Base-by-base conservation (phyloP, 2,888 invertebrate genomes). In the Ennomos erosarius region DNA sequence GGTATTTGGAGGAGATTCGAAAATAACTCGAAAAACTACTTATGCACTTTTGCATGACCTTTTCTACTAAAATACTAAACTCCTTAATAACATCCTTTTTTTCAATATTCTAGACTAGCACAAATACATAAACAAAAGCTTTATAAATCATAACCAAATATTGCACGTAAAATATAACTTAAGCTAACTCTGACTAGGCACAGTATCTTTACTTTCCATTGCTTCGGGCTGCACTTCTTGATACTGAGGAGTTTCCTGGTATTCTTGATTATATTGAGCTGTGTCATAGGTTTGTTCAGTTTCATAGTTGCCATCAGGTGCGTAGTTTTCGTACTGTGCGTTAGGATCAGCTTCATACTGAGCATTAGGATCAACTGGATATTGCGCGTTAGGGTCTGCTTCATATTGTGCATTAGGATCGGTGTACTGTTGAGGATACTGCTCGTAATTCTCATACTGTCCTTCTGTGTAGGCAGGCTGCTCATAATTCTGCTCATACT, bases 181-280 rank as follows among this genome's bases (percentile, higher is more conserved):
- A 63, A 75, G 69, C 58, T 90, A 90, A 85, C 90, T 90, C 75
- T 88, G 80, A 77, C 75, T 82, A 68, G 73, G 69, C 69, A 78
- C 56, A 66, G 79, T 81, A 64, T 82, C 79, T 50, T 75, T 79
- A 37, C 40, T 67, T 79, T 79, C 69, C 75, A 65, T 69, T 75
- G 68, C 66, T 76, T 70, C 54, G 45, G 42, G 45, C 16, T 49
- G 62, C 39, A 36, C 47, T 56, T 64, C 59, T 47, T 63, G 46
- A 44, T 67, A 57, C 42, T 67, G 63, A 43, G 63, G 56, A 44
- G 65, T 59, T 45, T 71, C 59, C 36, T 73, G 69, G 36, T 63
- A 67, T 53, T 78, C 79, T 44, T 73, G 68, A 3, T 68, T 60
- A 51, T 84, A 82, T 67, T 85, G 84, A 40, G 77, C 73, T 47